These are phyloP conservation scores for Eubasilissa regina DNA, from an alignment of 1,140 invertebrate species.

Conservation along the genomic window DNA sequence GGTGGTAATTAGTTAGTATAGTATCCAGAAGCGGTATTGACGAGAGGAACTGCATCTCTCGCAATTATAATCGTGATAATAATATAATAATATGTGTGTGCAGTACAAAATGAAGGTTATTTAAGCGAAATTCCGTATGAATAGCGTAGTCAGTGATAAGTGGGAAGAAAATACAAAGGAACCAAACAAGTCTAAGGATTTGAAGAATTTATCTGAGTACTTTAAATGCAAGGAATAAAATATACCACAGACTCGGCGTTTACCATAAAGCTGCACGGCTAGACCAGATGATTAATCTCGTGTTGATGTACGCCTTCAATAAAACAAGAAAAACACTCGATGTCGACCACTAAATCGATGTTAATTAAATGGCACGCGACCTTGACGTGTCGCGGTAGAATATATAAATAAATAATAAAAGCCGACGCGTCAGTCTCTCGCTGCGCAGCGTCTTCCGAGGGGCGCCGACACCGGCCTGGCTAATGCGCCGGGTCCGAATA, in stretches of 20 bases:
- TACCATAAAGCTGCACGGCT: constrained; percentile 20
- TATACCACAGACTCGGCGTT: constrained; percentile 22
- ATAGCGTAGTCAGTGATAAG: too few species aligned
- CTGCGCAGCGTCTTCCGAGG: constrained; percentile 2
- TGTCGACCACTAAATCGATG: constrained; percentile 21
- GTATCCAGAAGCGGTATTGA: too few species aligned
- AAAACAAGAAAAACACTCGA: constrained; percentile 10
- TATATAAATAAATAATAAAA: background rate
- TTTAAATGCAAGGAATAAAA: constrained; percentile 1
- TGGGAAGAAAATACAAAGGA: too few species aligned
- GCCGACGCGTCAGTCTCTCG: background rate
- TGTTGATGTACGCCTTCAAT: constrained; percentile 11
- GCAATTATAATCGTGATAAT: too few species aligned
- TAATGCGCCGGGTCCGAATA: constrained; percentile 6
- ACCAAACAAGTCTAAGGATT: background rate
- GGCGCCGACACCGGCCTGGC: background rate
- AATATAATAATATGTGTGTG: too few species aligned
- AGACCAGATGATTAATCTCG: constrained; percentile 21
- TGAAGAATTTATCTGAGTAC: background rate
- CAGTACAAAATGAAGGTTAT: too few species aligned
- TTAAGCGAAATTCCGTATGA: too few species aligned
- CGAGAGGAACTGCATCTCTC: too few species aligned
- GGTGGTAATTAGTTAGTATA: too few species aligned
- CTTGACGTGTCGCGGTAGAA: constrained; percentile 15
- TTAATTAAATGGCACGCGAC: constrained; percentile 25